Evolutionary conservation across 2,113 vertebrate genomes (phyloP).

Genomic region (Trematocara variabile): DNA sequence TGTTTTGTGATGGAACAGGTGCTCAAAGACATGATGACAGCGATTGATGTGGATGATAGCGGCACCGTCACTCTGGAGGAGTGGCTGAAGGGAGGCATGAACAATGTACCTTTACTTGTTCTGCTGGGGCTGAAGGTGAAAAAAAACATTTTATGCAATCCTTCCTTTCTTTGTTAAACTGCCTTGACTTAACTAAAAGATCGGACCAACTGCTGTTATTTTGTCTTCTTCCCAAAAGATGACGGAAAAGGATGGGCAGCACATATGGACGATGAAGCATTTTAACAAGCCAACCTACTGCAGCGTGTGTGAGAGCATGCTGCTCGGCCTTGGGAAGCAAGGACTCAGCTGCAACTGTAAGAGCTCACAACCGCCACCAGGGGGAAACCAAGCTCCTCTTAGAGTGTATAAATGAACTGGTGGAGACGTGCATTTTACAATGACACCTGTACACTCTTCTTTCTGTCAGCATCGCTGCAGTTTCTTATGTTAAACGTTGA

Average conservation of each 20-base stretch:
- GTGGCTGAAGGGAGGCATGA: conserved; percentile 89
- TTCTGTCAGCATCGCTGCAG: not conserved
- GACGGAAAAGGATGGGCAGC: conserved; percentile 84
- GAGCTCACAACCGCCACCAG: conserved; percentile 51
- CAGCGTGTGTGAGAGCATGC: conserved; percentile 82
- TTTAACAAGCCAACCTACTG: conserved; percentile 86
- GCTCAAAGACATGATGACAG: conserved; percentile 89
- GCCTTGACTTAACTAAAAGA: not conserved
- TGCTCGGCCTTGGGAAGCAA: conserved; percentile 87
- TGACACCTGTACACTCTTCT: not conserved
- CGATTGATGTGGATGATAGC: conserved; percentile 84
- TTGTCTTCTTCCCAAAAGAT: conserved; percentile 61
- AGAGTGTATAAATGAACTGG: not conserved
- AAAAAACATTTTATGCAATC: not conserved
- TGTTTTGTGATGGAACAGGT: conserved; percentile 73
- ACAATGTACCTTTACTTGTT: conserved; percentile 86
- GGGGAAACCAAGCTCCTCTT: not conserved
- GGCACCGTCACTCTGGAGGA: conserved; percentile 86
- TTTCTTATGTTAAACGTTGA: not conserved
- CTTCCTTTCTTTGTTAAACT: not conserved
- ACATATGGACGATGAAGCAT: conserved; percentile 89
- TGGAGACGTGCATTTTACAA: not conserved
- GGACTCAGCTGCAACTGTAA: conserved; percentile 87
- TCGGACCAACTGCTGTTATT: not conserved
- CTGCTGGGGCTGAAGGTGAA: conserved; percentile 87